Percentiles rank a stretch among this genome's conserved stretches.
Evolutionary conservation across 2,113 vertebrate species (phyloP).

Genomic region (Eupsittula cactorum): DNA sequence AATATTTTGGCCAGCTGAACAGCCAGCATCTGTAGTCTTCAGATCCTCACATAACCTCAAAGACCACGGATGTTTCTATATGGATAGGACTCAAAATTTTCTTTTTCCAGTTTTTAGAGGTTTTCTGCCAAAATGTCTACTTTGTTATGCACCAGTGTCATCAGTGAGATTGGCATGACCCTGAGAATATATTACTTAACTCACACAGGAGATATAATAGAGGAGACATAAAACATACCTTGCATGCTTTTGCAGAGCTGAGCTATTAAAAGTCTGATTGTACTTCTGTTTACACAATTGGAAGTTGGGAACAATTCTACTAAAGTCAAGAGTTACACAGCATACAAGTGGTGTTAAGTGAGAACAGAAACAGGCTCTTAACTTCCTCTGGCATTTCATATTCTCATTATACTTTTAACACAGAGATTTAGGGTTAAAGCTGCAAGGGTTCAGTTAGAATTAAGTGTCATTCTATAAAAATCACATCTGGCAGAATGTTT

Average conservation of each 20-base stretch:
- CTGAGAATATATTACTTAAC: not conserved
- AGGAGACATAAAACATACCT: not conserved
- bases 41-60: constrained; percentile 16
- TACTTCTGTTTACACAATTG: not conserved
- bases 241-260: not conserved
- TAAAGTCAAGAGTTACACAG: not conserved
- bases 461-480: not conserved
- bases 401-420: not conserved
- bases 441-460: not conserved
- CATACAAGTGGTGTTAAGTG: not conserved
- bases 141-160: not conserved
- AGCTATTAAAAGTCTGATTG: not conserved
- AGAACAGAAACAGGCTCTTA: not conserved
- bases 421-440: not conserved
- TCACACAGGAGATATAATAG: not conserved
- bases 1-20: constrained; percentile 34
- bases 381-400: not conserved
- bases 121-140: not conserved
- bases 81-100: constrained; percentile 23
- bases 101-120: not conserved
- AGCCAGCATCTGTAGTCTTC: constrained; percentile 46
- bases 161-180: not conserved
- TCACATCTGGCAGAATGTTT: not conserved
- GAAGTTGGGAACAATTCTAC: not conserved
- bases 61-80: constrained; percentile 40